Conservation (phyloP, 2,797 vertebrate genomes). For the Podarcis lilfordi region DNA sequence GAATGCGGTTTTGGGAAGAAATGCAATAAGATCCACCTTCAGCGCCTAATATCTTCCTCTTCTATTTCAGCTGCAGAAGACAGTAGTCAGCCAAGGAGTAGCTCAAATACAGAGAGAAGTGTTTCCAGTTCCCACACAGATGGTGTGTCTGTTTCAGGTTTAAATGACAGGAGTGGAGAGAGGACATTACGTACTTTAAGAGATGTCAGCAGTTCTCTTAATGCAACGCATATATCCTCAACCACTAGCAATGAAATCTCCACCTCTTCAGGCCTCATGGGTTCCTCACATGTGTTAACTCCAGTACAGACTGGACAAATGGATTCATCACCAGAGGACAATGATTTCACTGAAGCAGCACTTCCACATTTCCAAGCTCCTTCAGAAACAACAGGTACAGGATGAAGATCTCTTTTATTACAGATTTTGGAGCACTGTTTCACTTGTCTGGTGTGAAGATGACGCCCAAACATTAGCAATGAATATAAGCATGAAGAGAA, state of each 20-base stretch:
- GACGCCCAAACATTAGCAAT: neutral
- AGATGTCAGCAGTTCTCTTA: slow-evolving; percentile 64
- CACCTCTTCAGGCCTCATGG: slow-evolving; percentile 24
- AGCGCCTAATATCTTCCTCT: slow-evolving; percentile 34
- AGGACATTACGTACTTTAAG: slow-evolving; percentile 84
- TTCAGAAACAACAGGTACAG: slow-evolving; percentile 2
- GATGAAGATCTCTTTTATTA: slow-evolving; percentile 5
- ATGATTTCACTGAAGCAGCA: rapidly evolving
- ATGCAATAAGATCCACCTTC: slow-evolving; percentile 36
- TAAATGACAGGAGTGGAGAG: slow-evolving; percentile 80
- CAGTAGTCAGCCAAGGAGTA: slow-evolving; percentile 27
- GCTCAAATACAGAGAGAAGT: slow-evolving; percentile 43
- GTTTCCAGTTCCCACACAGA: slow-evolving; percentile 46
- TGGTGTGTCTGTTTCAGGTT: slow-evolving; percentile 77
- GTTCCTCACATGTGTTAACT: neutral
- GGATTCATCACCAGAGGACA: neutral
- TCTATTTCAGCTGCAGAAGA: slow-evolving; percentile 59
- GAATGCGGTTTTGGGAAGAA: slow-evolving; percentile 56
- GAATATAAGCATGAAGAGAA: neutral
- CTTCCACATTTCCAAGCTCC: neutral
- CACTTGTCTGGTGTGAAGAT: neutral
- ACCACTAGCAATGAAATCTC: slow-evolving; percentile 22
- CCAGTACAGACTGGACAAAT: neutral
- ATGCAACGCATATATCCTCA: slow-evolving; percentile 24
- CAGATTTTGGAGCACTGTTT: neutral